phyloP scores from a whole-genome alignment of 2,113 vertebrate species.

The Plestiodon gilberti region DNA sequence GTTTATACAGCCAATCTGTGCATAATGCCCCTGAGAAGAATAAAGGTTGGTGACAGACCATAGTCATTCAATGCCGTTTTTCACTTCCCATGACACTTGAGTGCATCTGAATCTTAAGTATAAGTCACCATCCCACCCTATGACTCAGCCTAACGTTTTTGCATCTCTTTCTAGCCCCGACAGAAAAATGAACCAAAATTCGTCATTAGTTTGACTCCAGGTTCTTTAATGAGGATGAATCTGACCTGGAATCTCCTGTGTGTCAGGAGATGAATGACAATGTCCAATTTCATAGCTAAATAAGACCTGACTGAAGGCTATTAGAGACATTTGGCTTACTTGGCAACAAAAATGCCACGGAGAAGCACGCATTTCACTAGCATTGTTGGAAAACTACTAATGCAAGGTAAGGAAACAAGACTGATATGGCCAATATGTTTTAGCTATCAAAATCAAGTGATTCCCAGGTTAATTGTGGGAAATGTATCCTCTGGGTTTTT shows the following conservation, averaged over 20 bases:
- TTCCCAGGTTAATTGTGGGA: constrained; percentile 3
- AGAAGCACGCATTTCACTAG: constrained; percentile 9
- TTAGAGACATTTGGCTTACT: neutral
- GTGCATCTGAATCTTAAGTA: neutral
- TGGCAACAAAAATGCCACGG: neutral
- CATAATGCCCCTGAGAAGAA: neutral
- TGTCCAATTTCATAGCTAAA: neutral
- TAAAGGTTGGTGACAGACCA: neutral
- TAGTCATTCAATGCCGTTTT: neutral
- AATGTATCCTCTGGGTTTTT: neutral
- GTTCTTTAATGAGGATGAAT: neutral
- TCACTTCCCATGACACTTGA: neutral
- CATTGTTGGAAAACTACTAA: constrained; percentile 9
- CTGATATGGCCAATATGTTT: constrained; percentile 3
- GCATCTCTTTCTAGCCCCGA: neutral
- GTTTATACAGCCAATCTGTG: neutral
- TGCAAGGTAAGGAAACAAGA: neutral
- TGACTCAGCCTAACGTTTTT: neutral
- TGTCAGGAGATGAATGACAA: neutral
- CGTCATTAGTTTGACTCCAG: neutral
- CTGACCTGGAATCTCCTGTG: neutral
- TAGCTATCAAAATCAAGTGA: neutral
- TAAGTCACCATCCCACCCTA: neutral
- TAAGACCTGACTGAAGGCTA: neutral
- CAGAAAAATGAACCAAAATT: neutral